Conservation (phyloP, 2,113 vertebrate genomes). For the Microcebus tavaratra region DNA sequence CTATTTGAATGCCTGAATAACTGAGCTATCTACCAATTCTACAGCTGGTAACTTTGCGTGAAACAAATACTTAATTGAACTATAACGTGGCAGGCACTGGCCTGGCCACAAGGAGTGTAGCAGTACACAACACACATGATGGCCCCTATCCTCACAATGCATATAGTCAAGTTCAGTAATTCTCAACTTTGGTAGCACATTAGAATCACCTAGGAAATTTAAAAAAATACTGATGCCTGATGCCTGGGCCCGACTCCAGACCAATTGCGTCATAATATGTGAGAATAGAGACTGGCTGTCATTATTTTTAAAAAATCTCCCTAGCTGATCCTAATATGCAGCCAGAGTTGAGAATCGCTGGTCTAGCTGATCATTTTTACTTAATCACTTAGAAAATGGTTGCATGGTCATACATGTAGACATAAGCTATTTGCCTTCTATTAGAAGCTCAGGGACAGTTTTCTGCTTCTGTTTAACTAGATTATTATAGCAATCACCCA, state of each 20-base stretch:
- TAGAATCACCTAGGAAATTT: background rate
- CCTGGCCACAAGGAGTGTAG: background rate
- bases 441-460: background rate
- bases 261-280: background rate
- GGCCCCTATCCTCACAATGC: background rate
- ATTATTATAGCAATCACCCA: background rate
- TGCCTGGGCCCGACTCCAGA: background rate
- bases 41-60: background rate
- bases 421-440: background rate
- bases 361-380: slow-evolving; percentile 14
- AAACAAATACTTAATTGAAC: slow-evolving; percentile 3
- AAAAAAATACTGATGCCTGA: slow-evolving; percentile 36
- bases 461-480: slow-evolving; percentile 30
- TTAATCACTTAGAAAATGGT: slow-evolving; percentile 29
- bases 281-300: background rate
- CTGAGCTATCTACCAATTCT: background rate
- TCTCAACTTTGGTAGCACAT: background rate
- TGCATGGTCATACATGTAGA: slow-evolving; percentile 21
- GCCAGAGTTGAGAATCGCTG: background rate
- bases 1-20: background rate
- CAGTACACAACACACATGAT: background rate
- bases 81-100: background rate
- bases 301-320: background rate
- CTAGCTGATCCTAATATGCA: background rate
- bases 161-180: background rate